Conservation (phyloP, 2,888 invertebrate species). For the Pterostichus niger region DNA sequence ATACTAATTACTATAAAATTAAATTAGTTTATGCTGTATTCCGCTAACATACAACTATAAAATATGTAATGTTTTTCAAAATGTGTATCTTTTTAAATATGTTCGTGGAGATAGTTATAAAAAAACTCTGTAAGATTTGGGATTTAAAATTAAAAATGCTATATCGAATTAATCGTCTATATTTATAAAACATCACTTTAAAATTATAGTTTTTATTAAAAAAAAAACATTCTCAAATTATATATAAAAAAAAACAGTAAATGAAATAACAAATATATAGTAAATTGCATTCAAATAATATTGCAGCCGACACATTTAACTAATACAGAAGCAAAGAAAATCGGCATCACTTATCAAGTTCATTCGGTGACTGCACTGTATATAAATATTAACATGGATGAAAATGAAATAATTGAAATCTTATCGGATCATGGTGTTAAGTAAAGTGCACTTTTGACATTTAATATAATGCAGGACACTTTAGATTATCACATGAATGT, state of each 20-base stretch:
- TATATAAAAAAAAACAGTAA: conserved; percentile 61
- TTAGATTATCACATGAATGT: conserved; percentile 57
- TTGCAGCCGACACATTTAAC: conserved; percentile 57
- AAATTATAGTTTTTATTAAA: conserved; percentile 50
- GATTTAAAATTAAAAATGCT: neutral
- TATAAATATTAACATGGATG: conserved; percentile 56
- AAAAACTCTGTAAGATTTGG: neutral
- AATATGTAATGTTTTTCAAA: no score
- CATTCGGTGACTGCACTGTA: conserved; percentile 16
- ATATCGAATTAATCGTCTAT: conserved; percentile 43
- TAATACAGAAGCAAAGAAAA: conserved; percentile 56
- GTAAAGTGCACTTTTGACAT: conserved; percentile 57
- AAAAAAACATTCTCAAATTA: conserved; percentile 60
- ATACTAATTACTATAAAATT: no score
- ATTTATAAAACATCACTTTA: conserved; percentile 59
- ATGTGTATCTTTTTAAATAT: no score
- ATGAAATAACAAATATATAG: conserved; percentile 60
- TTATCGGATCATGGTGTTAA: conserved; percentile 30
- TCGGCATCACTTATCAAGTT: conserved; percentile 35
- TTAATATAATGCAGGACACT: conserved; percentile 49
- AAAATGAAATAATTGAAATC: conserved; percentile 34
- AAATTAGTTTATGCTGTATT: no score
- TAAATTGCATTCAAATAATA: conserved; percentile 55
- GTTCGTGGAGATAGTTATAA: no score
- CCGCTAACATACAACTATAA: no score